Base-by-base conservation (phyloP, 2,888 invertebrate species). In the Pollenia labialis region DNA sequence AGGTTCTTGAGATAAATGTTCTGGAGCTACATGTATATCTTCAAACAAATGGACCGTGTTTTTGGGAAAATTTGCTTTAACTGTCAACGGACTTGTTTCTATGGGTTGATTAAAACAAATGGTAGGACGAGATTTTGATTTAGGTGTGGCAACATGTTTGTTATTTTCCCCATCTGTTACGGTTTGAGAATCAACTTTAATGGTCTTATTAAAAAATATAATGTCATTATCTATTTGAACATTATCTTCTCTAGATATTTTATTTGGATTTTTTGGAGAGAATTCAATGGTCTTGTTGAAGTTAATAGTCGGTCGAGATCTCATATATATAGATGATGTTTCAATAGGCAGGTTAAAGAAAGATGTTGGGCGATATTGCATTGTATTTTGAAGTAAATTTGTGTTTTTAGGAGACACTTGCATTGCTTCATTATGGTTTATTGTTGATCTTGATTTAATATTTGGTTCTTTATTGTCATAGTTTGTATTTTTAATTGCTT, bases 31-130 rank as follows among this genome's bases (percentile, higher is more conserved):
- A 18, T 16, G 8, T 1, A 54, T 80, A 44, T 75, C 74, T 56
- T 75, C 71, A 69, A 56, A 54, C 6, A 62, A 80, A 52, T 76
- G 16, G 16, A 50, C 18, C 2, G 69, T 71, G 71, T 60, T 52
- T 42, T 42, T 42, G 10, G n/a, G 10, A 12, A 44, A n/a, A 80
- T 40, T 42, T 1, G 32, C 14, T 18, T 18, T 52, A 4, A 16
- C 11, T 11, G 48, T 48, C 14, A 3, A 9, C 4, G 56, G 48
- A 2, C 72, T 72, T 14, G 46, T 82, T 54, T 68, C 77, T 14
- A 62, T 69, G n/a, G 48, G 7, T n/a, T 71, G 16, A 16, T 68
- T 69, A 40, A 64, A 74, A 81, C 50, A 40, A 16, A 60, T 64
- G 52, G 74, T 66, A 11, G 18, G 32, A 11, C 56, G 76, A 44